Evolutionary conservation across 2,113 vertebrate genomes (phyloP).

Genomic region (Tylochromis polylepis): DNA sequence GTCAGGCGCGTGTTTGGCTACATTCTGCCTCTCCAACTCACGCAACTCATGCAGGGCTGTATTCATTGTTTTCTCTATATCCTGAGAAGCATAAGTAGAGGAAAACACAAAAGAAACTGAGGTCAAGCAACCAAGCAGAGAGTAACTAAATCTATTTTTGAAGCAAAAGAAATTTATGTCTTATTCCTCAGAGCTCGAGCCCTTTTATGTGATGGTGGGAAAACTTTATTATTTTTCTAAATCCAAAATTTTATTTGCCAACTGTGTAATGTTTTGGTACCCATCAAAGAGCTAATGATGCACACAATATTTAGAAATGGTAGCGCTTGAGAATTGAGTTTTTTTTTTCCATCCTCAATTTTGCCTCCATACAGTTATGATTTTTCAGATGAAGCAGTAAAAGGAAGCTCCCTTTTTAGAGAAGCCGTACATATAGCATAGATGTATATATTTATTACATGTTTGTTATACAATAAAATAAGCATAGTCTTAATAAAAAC

Average conservation of each 20-base stretch:
- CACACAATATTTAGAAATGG: background rate
- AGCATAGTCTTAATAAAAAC: background rate
- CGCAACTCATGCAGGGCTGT: conserved; percentile 92
- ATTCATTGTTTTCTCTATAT: conserved; percentile 99
- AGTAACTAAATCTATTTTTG: background rate
- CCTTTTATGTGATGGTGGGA: background rate
- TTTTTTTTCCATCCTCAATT: background rate
- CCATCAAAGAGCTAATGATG: background rate
- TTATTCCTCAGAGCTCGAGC: background rate
- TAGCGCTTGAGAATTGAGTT: background rate
- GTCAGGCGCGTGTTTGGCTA: conserved; percentile 92
- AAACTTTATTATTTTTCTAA: background rate
- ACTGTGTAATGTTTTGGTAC: background rate
- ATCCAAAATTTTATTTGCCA: background rate
- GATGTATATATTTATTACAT: background rate
- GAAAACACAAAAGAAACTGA: background rate
- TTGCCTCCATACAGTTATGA: background rate
- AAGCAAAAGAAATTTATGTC: background rate
- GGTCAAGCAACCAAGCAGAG: background rate
- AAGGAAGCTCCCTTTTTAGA: background rate
- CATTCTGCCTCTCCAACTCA: conserved; percentile 96
- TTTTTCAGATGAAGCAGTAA: background rate
- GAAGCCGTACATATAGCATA: background rate
- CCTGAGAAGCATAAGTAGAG: conserved; percentile 68
- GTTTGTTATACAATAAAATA: background rate